phyloP scores from a whole-genome alignment of 2,113 vertebrate species.

The pig (Sus scrofa) region T2T-Sscrofa CM000824.6:36504501-36505000 shows the following conservation, averaged over 20 bases:
- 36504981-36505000: constrained; percentile 29
- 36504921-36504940: constrained; percentile 66
- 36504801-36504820: constrained; percentile 72
- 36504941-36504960: constrained; percentile 46
- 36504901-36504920: constrained; percentile 28
- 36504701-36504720: constrained; percentile 78
- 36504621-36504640: neutral
- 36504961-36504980: neutral
- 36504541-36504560: constrained; percentile 73
- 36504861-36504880: constrained; percentile 78
- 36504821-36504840: constrained; percentile 64
- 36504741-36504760: constrained; percentile 78
- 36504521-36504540: constrained; percentile 66
- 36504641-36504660: constrained; percentile 23
- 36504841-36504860: constrained; percentile 73
- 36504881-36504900: neutral
- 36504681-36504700: neutral
- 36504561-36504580: constrained; percentile 4
- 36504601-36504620: constrained; percentile 60
- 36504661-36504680: constrained; percentile 53
- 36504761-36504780: constrained; percentile 78
- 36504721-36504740: constrained; percentile 61
- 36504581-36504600: constrained; percentile 69
- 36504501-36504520: neutral
- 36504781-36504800: constrained; percentile 76